These are phyloP conservation scores for Drosophila albomicans DNA, from an alignment of 1,140 invertebrate genomes.

Conservation along the genomic window DNA sequence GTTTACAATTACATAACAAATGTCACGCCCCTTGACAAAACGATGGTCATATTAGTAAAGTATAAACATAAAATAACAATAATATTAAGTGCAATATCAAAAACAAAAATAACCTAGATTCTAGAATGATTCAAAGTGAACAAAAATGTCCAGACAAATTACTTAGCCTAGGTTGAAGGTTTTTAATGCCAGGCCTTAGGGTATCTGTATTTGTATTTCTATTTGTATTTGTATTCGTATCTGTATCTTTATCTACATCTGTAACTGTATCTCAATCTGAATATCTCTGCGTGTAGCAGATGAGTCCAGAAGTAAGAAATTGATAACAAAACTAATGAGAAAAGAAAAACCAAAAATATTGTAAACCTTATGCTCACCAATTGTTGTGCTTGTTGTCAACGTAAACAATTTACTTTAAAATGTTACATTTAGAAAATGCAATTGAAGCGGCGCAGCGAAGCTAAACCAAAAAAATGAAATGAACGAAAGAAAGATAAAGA, in stretches of 20 bases:
- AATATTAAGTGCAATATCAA: slow-evolving; percentile 45
- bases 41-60: slow-evolving; percentile 44
- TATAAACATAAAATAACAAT: slow-evolving; percentile 28
- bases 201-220: slow-evolving; percentile 33
- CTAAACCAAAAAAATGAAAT: slow-evolving; percentile 19
- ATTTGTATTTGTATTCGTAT: slow-evolving; percentile 3
- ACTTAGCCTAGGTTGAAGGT: slow-evolving; percentile 67
- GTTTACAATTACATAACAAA: slow-evolving; percentile 42
- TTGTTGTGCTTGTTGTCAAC: slow-evolving; percentile 75
- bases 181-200: slow-evolving; percentile 56
- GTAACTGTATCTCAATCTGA: not conserved
- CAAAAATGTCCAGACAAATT: slow-evolving; percentile 72
- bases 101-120: slow-evolving; percentile 9
- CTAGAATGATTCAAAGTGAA: slow-evolving; percentile 31
- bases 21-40: slow-evolving; percentile 38
- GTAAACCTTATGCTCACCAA: slow-evolving; percentile 83
- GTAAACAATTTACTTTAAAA: slow-evolving; percentile 60
- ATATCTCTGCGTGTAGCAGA: slow-evolving; percentile 29
- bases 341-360: slow-evolving; percentile 46
- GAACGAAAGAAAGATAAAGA: not conserved
- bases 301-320: slow-evolving; percentile 8
- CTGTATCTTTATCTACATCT: slow-evolving; percentile 7
- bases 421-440: slow-evolving; percentile 37
- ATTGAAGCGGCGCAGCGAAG: slow-evolving; percentile 26
- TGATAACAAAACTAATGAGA: slow-evolving; percentile 4